Percentiles rank a stretch among this genome's conserved stretches.
phyloP scores from a whole-genome alignment of 1,140 invertebrate genomes.

The Drosophila prosaltans region DNA sequence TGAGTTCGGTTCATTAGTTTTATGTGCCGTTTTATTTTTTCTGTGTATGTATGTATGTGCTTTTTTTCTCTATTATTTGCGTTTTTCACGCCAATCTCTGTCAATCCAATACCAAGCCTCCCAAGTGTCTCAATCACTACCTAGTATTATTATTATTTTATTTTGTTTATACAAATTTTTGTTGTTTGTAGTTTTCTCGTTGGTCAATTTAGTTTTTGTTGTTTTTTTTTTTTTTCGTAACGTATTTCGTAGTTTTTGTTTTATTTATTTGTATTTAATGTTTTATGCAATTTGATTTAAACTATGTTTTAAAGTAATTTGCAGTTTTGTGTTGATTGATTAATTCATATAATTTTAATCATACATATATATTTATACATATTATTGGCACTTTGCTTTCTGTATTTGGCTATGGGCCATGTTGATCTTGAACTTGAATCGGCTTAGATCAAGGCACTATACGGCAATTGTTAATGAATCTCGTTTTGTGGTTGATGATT shows the following conservation, averaged over 20 bases:
- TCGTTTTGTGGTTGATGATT: slow-evolving; percentile 11
- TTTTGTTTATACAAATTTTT: slow-evolving; percentile 39
- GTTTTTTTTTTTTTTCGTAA: slow-evolving; percentile 1
- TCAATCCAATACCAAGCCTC: slow-evolving; percentile 46
- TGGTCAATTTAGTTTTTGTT: slow-evolving; percentile 3
- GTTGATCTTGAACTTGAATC: slow-evolving; percentile 48
- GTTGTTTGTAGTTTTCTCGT: slow-evolving; percentile 1
- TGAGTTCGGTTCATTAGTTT: slow-evolving; percentile 14
- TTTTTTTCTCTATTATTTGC: background rate
- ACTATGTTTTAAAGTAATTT: slow-evolving; percentile 60
- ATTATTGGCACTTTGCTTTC: slow-evolving; percentile 25
- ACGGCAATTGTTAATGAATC: slow-evolving; percentile 17
- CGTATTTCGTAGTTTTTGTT: background rate
- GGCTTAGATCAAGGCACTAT: slow-evolving; percentile 28
- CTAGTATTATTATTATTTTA: slow-evolving; percentile 15
- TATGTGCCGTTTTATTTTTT: too few species aligned
- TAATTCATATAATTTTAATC: slow-evolving; percentile 38
- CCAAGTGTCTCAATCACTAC: slow-evolving; percentile 39
- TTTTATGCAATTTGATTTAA: slow-evolving; percentile 55
- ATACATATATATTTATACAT: background rate
- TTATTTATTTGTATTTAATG: slow-evolving; percentile 24
- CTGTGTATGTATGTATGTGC: too few species aligned
- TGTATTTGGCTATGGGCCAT: slow-evolving; percentile 27
- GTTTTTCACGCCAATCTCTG: slow-evolving; percentile 50
- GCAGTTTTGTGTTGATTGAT: slow-evolving; percentile 58